Percentiles rank a stretch among this genome's conserved stretches.
Evolutionary conservation across 2,888 invertebrate genomes (phyloP).

Genomic region (Malacosoma neustria): DNA sequence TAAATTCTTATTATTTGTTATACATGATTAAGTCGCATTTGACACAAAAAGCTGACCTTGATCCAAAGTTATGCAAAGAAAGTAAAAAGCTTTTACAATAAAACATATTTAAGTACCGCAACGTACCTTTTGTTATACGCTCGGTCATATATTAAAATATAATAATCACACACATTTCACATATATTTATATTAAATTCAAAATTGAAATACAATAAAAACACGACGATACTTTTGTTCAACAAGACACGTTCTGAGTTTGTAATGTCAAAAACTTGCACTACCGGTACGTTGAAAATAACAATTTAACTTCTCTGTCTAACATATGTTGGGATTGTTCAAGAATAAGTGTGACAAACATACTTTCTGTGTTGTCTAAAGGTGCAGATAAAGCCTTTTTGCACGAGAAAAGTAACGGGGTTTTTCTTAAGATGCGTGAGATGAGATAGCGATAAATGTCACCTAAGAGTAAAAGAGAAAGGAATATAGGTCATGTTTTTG

Average conservation of each 20-base stretch:
- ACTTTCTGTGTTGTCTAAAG: conserved; percentile 10
- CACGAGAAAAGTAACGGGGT: conserved; percentile 73
- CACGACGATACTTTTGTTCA: conserved; percentile 37
- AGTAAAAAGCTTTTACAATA: conserved; percentile 29
- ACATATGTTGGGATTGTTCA: conserved; percentile 3
- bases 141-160: conserved; percentile 11
- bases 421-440: conserved; percentile 67
- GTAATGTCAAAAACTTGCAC: conserved; percentile 71
- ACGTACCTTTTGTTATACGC: conserved; percentile 10
- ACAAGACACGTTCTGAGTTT: conserved; percentile 44
- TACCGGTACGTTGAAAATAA: conserved; percentile 44
- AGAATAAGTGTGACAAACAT: conserved; percentile 26
- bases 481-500: conserved; percentile 45
- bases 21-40: not conserved
- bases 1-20: not conserved
- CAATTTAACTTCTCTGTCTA: conserved; percentile 20
- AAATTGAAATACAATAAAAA: conserved; percentile 25
- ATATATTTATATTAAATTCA: conserved; percentile 23
- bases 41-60: conserved; percentile 34
- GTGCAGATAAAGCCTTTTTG: conserved; percentile 70
- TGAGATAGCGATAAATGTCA: conserved; percentile 48
- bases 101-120: conserved; percentile 3
- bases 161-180: conserved; percentile 18
- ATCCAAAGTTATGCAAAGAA: conserved; percentile 47
- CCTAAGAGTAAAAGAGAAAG: conserved; percentile 33